Percentiles rank a stretch among this genome's conserved stretches.
phyloP scores from a whole-genome alignment of 2,797 vertebrate species.

The Malurus leucopterus region DNA sequence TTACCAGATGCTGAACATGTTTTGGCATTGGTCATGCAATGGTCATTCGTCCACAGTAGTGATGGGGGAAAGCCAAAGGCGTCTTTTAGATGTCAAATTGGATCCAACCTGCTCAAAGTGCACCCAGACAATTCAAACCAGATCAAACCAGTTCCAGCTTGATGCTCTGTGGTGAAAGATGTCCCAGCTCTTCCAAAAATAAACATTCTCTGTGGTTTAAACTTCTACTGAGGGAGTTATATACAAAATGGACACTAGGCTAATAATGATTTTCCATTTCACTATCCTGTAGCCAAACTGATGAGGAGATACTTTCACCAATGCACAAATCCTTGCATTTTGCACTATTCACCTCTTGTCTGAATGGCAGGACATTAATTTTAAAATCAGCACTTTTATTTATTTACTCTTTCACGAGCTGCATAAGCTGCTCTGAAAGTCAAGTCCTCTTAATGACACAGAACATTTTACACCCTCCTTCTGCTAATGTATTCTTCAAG shows the following conservation, averaged over 20 bases:
- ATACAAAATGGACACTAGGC: accelerated
- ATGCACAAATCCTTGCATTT: background rate
- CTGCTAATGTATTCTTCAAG: conserved; percentile 7
- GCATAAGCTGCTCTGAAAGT: background rate
- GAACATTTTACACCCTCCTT: background rate
- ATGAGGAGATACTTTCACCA: background rate
- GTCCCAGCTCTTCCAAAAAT: background rate
- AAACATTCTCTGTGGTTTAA: background rate
- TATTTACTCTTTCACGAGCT: background rate
- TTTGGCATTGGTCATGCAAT: background rate
- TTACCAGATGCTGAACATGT: background rate
- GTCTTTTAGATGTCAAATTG: background rate
- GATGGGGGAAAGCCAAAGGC: background rate
- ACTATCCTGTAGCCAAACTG: background rate
- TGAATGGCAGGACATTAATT: background rate
- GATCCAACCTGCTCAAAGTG: accelerated
- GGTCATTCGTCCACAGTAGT: background rate
- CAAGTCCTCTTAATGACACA: background rate
- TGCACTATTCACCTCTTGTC: background rate
- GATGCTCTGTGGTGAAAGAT: background rate
- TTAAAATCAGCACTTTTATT: background rate
- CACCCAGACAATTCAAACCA: background rate
- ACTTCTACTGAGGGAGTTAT: background rate
- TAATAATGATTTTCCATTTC: background rate
- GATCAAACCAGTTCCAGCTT: background rate